These are phyloP conservation scores for Eudyptes chrysolophus DNA, from an alignment of 2,113 vertebrate species.

Conservation along the genomic window DNA sequence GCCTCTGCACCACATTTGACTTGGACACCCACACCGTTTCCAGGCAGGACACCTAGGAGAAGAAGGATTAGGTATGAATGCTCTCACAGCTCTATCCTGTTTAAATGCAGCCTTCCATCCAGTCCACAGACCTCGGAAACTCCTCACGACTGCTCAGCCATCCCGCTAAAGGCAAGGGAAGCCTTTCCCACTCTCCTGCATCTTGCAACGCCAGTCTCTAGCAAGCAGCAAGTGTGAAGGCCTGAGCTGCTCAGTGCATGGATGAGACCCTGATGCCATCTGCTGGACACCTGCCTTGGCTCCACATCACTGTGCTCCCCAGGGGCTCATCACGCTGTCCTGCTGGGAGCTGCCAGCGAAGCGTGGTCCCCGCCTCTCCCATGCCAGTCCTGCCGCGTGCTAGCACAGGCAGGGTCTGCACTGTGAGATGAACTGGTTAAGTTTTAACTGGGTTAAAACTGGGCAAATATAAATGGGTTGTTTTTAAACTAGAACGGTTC, in stretches of 20 bases:
- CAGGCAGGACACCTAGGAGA: slow-evolving; percentile 88
- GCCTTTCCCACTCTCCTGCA: background rate
- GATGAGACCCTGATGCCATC: slow-evolving; percentile 14
- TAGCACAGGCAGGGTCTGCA: background rate
- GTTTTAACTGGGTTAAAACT: background rate
- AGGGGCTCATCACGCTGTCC: background rate
- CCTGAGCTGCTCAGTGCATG: accelerated
- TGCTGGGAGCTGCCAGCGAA: background rate
- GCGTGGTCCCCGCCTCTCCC: background rate
- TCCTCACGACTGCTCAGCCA: accelerated
- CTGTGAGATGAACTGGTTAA: background rate
- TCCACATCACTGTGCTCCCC: too few relatives aligned
- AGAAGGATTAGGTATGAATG: accelerated
- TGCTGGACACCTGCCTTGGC: background rate
- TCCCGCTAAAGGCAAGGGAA: background rate
- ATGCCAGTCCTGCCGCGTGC: background rate
- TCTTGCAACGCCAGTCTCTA: accelerated
- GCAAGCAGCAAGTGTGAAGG: background rate
- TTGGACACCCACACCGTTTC: slow-evolving; percentile 94
- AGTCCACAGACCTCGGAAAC: too few relatives aligned
- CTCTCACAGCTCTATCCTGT: background rate
- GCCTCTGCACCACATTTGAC: slow-evolving; percentile 92
- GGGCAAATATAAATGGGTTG: background rate
- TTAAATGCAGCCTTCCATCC: background rate
- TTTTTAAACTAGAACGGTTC: background rate